These are phyloP conservation scores for Suncus etruscus DNA, from an alignment of 2,113 vertebrate species.

Conservation along the genomic window DNA sequence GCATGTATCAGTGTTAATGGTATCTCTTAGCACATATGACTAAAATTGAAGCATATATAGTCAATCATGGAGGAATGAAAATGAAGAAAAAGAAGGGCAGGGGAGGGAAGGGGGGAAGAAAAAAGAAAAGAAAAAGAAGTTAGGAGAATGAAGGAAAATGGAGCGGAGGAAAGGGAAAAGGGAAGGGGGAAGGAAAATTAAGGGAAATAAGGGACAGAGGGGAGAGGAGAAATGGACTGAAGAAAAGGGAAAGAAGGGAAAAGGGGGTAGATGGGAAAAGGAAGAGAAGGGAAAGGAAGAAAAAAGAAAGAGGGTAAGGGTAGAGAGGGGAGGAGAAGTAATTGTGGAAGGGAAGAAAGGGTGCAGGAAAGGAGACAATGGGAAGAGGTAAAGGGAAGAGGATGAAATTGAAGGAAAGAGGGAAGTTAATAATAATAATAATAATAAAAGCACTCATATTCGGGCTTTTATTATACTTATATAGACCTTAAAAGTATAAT, in stretches of 20 bases:
- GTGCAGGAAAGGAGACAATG: not conserved
- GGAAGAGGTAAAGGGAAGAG: not conserved
- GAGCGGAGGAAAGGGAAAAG: too few species aligned
- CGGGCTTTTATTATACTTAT: not conserved
- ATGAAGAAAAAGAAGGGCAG: not conserved
- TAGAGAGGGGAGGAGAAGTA: too few species aligned
- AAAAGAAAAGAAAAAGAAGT: too few species aligned
- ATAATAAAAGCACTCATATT: not conserved
- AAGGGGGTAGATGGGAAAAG: too few species aligned
- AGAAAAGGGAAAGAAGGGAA: too few species aligned
- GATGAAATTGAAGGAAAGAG: not conserved
- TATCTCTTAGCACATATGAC: not conserved
- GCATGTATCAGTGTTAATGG: not conserved
- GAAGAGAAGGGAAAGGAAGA: too few species aligned
- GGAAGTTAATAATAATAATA: not conserved
- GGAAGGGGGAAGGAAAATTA: too few species aligned
- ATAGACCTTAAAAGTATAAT: not conserved
- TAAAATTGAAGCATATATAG: not conserved
- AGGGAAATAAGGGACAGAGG: too few species aligned
- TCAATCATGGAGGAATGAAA: not conserved
- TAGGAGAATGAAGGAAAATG: too few species aligned
- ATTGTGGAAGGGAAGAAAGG: not conserved
- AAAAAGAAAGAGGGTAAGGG: accelerated
- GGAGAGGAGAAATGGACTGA: too few species aligned
- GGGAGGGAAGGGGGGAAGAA: not conserved